These are phyloP conservation scores for Lota lota DNA, from an alignment of 2,113 vertebrate genomes.

Conservation along the genomic window DNA sequence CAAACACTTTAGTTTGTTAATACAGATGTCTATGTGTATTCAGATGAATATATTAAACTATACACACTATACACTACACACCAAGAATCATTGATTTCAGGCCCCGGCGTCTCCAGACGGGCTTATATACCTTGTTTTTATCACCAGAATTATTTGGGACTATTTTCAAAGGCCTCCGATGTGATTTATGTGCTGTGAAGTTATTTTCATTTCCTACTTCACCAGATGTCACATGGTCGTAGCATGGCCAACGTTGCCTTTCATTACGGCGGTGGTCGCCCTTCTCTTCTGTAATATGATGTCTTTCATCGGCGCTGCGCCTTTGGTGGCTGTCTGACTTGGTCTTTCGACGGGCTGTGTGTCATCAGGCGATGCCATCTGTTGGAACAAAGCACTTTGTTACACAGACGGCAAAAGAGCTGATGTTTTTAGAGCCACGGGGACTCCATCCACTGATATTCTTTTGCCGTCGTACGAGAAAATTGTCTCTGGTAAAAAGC, in stretches of 20 bases:
- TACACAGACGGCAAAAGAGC: neutral
- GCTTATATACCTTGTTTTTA: no score
- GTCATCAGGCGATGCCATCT: constrained; percentile 18
- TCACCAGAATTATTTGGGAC: no score
- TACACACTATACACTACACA: no score
- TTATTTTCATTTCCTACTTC: constrained; percentile 50
- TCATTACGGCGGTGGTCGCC: constrained; percentile 34
- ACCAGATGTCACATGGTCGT: constrained; percentile 31
- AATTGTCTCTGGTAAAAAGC: constrained; percentile 10
- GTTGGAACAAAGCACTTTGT: constrained; percentile 7
- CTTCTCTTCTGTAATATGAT: constrained; percentile 21
- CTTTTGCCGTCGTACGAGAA: neutral
- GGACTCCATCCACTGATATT: neutral
- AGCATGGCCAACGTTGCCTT: constrained; percentile 29
- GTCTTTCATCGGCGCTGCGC: constrained; percentile 14
- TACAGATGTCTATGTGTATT: no score
- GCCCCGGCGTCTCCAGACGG: no score
- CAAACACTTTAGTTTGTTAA: no score
- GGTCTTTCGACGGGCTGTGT: constrained; percentile 32
- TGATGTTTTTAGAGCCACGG: neutral
- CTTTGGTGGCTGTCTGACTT: constrained; percentile 11
- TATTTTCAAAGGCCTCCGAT: constrained; percentile 24
- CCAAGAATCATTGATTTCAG: no score
- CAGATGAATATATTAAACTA: no score
- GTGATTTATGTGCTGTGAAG: constrained; percentile 44